Conservation (phyloP, 1,140 invertebrate genomes). For the Lepidurus couesii region DNA sequence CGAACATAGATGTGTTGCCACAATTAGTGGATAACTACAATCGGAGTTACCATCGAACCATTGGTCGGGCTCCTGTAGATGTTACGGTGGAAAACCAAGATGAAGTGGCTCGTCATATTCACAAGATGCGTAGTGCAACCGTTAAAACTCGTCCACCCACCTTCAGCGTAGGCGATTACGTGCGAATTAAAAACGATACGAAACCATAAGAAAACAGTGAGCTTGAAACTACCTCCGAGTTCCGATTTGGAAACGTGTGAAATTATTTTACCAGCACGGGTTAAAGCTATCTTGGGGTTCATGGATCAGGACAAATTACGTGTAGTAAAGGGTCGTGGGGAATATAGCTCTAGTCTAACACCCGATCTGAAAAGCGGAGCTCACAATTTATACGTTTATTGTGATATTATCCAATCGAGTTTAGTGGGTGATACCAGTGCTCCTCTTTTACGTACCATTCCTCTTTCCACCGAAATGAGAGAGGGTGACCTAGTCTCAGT, state of each 20-base stretch:
- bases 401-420: not conserved
- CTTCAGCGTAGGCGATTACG: not conserved
- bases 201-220: too few relatives aligned
- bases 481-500: not conserved
- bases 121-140: not conserved
- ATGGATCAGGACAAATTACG: not conserved
- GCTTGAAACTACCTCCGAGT: too few relatives aligned
- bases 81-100: not conserved
- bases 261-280: not conserved
- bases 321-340: not conserved
- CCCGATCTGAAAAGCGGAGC: not conserved
- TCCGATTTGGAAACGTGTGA: not conserved
- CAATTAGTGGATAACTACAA: too few relatives aligned
- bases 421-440: not conserved
- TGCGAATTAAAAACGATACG: too few relatives aligned
- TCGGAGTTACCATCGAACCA: not conserved
- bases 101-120: not conserved
- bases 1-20: too few relatives aligned
- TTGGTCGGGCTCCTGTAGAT: not conserved
- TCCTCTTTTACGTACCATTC: not conserved
- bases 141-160: not conserved
- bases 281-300: not conserved
- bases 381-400: not conserved
- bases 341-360: not conserved
- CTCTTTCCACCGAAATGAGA: not conserved